Base-by-base conservation (phyloP, 1,140 invertebrate species). In the Lerema accius region DNA sequence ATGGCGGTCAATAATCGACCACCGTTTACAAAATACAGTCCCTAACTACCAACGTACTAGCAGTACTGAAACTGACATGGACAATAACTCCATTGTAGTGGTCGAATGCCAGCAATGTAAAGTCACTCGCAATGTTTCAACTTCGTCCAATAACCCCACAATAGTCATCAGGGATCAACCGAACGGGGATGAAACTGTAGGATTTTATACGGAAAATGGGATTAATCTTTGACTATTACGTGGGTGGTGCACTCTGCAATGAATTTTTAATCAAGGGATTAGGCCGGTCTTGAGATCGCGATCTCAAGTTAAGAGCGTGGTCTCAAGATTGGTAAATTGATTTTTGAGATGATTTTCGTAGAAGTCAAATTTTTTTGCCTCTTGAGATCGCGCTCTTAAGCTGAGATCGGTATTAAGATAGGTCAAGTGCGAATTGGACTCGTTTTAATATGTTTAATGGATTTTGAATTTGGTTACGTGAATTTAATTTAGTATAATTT, bases 1-100 rank as follows among this genome's bases (percentile, higher is more conserved):
- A 51, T 93, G 92, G 92, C 89, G 88, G 4, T 91, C 92, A 1
- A 90, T 93, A 17, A 58, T 87, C 42, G 91, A 92, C 11, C 90
- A 92, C 51, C 85, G 92, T 3, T 53, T 85, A 0, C 76, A 85
- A 28, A 61, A 65, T 3, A 71, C 55, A 13, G 64, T 50, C 11
- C 14, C 65, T 1, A 76, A 78, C 17, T 58, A 73, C 3, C 63
- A 80, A 0, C 76, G 80, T 3, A 78, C 83, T 0, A 91, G 89
- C 67, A 89, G 88, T 49, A 89, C 86, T 0, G 88, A 91, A 35
- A 85, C 88, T 0, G 87, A 91, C 63, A 84, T 84, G 39, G 90
- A 91, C 72, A 83, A 80, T 4, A 88, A 87, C 67, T 84, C 86
- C 0, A 85, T 90, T 26, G 88, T 90, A 0, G 80, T 90, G 0